Evolutionary conservation across 2,113 vertebrate species (phyloP).

Genomic region (Ceuthmochares aereus): DNA sequence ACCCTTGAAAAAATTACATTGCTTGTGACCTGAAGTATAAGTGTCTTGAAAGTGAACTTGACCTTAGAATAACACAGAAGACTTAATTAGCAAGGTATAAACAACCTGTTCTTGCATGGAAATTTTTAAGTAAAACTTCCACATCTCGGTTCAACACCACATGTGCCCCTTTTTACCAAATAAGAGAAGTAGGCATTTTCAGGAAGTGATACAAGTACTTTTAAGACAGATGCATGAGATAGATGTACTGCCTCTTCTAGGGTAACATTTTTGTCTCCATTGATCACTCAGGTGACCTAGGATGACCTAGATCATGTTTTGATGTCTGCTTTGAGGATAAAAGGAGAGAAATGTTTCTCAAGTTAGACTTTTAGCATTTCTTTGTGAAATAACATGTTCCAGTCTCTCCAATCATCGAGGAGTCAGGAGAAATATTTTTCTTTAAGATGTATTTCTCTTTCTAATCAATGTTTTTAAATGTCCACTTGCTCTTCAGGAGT

Average conservation of each 20-base stretch:
- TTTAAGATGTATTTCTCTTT: neutral
- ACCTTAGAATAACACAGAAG: neutral
- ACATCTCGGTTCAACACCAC: neutral
- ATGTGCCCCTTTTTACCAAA: neutral
- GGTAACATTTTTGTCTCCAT: neutral
- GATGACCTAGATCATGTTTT: neutral
- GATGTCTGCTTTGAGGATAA: neutral
- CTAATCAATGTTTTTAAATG: neutral
- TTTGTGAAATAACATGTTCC: neutral
- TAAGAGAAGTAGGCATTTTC: neutral
- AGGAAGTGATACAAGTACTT: neutral
- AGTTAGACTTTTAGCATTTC: neutral
- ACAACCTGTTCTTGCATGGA: neutral
- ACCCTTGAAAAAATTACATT: neutral
- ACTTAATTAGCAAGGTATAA: neutral
- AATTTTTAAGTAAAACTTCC: neutral
- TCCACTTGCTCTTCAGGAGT: neutral
- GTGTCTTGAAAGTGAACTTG: neutral
- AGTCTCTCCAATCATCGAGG: neutral
- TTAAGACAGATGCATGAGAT: neutral
- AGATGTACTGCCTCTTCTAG: neutral
- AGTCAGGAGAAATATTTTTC: neutral
- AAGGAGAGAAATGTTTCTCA: neutral
- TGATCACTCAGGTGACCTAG: conserved; percentile 12
- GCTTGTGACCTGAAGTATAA: neutral